Evolutionary conservation across 1,140 invertebrate genomes (phyloP).

Genomic region (Lysiphlebus fabarum): DNA sequence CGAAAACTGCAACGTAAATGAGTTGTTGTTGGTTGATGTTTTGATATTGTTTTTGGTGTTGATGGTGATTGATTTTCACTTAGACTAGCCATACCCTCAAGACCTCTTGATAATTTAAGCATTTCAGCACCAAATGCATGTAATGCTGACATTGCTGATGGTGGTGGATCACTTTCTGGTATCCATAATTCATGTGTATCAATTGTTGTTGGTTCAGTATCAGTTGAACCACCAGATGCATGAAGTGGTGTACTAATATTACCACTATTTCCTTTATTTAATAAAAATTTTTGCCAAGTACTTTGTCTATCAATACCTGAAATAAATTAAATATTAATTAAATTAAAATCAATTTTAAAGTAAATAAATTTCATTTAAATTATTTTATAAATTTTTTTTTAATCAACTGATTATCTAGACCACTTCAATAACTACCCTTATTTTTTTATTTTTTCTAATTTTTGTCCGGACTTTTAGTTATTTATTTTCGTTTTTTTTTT

Average conservation of each 20-base stretch:
- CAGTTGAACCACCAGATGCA: slow-evolving; percentile 71
- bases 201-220: slow-evolving; percentile 75
- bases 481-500: too few relatives aligned
- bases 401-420: too few relatives aligned
- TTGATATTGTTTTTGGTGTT: slow-evolving; percentile 32
- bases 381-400: too few relatives aligned
- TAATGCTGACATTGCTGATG: slow-evolving; percentile 75
- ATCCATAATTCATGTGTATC: slow-evolving; percentile 79
- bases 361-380: too few relatives aligned
- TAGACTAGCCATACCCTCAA: slow-evolving; percentile 58
- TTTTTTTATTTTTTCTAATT: too few relatives aligned
- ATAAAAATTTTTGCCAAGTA: slow-evolving; percentile 61
- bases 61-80: slow-evolving; percentile 31
- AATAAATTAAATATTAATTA: too few relatives aligned
- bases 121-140: slow-evolving; percentile 81
- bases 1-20: slow-evolving; percentile 38
- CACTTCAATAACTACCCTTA: too few relatives aligned
- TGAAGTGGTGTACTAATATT: slow-evolving; percentile 62
- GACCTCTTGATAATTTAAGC: slow-evolving; percentile 72
- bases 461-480: too few relatives aligned
- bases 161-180: slow-evolving; percentile 73
- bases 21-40: slow-evolving; percentile 29
- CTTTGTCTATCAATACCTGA: slow-evolving; percentile 58
- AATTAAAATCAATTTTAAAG: too few relatives aligned
- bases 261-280: slow-evolving; percentile 48